These are phyloP conservation scores for Automeris io DNA, from an alignment of 2,888 invertebrate species.

Conservation along the genomic window DNA sequence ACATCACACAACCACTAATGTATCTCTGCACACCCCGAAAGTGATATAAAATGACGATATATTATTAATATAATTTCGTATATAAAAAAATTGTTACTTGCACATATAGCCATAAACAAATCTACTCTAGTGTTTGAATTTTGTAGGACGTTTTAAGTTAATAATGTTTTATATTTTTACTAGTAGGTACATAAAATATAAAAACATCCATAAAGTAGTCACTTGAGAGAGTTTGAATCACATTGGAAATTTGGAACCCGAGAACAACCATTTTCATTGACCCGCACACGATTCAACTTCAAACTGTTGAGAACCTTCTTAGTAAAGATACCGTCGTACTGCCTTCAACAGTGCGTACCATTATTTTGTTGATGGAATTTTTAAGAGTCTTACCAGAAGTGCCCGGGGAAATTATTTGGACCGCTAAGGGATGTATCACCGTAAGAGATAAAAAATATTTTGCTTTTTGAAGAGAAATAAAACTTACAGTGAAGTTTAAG, in stretches of 20 bases:
- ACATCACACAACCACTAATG: too few species aligned
- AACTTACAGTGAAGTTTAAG: too few species aligned
- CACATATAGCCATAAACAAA: too few species aligned
- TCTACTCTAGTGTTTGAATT: too few species aligned
- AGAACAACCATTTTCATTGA: slow-evolving; percentile 30
- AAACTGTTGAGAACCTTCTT: slow-evolving; percentile 13
- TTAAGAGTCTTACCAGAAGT: neutral
- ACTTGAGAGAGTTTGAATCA: neutral
- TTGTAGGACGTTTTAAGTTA: neutral
- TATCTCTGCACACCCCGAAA: too few species aligned
- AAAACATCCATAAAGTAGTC: neutral
- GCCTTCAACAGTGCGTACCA: neutral
- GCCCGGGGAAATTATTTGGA: neutral
- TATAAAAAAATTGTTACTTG: too few species aligned
- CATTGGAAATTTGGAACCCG: slow-evolving; percentile 12
- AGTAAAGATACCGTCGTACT: slow-evolving; percentile 11
- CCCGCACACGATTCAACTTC: slow-evolving; percentile 24
- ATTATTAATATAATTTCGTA: too few species aligned
- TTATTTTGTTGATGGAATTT: neutral
- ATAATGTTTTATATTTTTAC: neutral
- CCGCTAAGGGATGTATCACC: too few species aligned
- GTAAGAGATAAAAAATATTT: too few species aligned
- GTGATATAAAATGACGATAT: too few species aligned
- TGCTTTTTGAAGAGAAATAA: too few species aligned
- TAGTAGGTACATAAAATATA: neutral